Evolutionary conservation across 2,797 vertebrate genomes (phyloP).

Genomic region (Myotis daubentonii): DNA sequence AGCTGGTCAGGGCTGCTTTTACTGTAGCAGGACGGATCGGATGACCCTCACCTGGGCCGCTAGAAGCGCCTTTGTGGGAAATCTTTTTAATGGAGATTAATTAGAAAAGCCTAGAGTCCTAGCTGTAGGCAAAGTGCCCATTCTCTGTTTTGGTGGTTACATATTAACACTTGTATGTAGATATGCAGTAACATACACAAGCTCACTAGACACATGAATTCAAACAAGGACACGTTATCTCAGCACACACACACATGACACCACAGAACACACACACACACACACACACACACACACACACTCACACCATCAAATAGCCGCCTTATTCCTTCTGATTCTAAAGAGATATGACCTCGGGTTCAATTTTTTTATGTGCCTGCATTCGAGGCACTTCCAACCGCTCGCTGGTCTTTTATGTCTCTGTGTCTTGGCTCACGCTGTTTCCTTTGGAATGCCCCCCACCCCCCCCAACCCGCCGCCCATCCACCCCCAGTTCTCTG

Average conservation of each 20-base stretch:
- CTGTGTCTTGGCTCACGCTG: not conserved
- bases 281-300: not conserved
- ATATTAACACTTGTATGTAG: not conserved
- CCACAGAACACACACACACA: too few relatives aligned
- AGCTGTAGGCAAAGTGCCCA: not conserved
- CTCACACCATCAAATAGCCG: too few relatives aligned
- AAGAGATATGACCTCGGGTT: conserved; percentile 9
- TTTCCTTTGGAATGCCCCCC: conserved; percentile 8
- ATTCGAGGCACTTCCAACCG: conserved; percentile 33
- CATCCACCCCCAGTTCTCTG: not conserved
- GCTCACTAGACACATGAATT: not conserved
- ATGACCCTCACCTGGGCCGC: conserved; percentile 51
- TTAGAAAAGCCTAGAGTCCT: conserved; percentile 58
- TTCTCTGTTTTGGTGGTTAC: not conserved
- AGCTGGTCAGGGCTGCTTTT: conserved; percentile 54
- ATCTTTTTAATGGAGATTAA: conserved; percentile 77
- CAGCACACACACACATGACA: too few relatives aligned
- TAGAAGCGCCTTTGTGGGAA: conserved; percentile 57
- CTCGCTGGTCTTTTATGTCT: not conserved
- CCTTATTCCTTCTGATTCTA: not conserved
- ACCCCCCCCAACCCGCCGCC: not conserved
- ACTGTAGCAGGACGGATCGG: conserved; percentile 63
- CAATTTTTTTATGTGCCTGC: not conserved
- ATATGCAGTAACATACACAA: not conserved
- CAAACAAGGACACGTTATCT: not conserved